Evolutionary conservation across 2,113 vertebrate genomes (phyloP).

Genomic region (Tautogolabrus adspersus): DNA sequence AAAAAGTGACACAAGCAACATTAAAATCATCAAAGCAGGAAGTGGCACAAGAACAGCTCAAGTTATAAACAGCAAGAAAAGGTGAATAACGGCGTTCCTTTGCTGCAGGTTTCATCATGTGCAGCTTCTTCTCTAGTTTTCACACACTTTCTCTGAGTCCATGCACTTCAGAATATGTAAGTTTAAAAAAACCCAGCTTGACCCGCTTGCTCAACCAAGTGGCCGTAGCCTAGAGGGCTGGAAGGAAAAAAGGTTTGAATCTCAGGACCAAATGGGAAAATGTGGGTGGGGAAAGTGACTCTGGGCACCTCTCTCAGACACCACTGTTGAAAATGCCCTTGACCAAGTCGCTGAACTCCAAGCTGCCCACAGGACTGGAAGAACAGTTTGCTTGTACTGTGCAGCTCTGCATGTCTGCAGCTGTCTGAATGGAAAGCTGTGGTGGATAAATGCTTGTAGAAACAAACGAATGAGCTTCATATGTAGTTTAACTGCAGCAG

Average conservation of each 20-base stretch:
- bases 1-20: conserved; percentile 47
- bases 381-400: background rate
- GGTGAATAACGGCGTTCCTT: conserved; percentile 12
- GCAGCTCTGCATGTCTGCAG: background rate
- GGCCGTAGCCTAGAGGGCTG: conserved; percentile 33
- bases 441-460: background rate
- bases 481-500: background rate
- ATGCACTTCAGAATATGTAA: conserved; percentile 21
- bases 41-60: conserved; percentile 2
- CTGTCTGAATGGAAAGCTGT: background rate
- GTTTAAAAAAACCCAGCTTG: conserved; percentile 26
- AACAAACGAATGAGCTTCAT: background rate
- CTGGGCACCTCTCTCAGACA: conserved; percentile 30
- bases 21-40: conserved; percentile 53
- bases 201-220: conserved; percentile 39
- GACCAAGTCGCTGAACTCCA: conserved; percentile 51
- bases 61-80: conserved; percentile 31
- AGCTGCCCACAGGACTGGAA: conserved; percentile 29
- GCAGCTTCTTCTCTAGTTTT: conserved; percentile 6
- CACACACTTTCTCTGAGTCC: background rate
- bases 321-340: conserved; percentile 46
- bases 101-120: conserved; percentile 18
- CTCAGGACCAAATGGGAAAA: conserved; percentile 35
- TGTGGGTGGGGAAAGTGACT: conserved; percentile 50
- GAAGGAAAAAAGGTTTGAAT: conserved; percentile 17